Conservation (phyloP, 1,140 invertebrate species). For the Sminthurinus signatus region DNA sequence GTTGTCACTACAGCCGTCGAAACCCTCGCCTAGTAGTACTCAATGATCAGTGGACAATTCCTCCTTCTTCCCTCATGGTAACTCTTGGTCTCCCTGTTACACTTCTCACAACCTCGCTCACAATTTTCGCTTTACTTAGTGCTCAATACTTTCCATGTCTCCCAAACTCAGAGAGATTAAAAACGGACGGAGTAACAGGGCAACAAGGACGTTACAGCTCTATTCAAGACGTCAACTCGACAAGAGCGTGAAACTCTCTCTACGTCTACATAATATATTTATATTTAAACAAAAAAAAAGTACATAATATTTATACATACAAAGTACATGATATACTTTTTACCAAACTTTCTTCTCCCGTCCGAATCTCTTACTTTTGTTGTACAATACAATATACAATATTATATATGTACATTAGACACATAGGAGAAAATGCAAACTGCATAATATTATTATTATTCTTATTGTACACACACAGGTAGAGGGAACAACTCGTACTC, state of each 20-base stretch:
- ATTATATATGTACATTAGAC: no score
- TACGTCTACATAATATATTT: no score
- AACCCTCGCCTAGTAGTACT: slow-evolving; percentile 73
- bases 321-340: no score
- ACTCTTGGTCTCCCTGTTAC: slow-evolving; percentile 72
- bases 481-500: no score
- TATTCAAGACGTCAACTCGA: slow-evolving; percentile 3
- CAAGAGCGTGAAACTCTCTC: background rate
- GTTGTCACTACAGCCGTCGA: slow-evolving; percentile 74
- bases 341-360: no score
- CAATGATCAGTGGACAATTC: slow-evolving; percentile 72
- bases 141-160: slow-evolving; percentile 4
- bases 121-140: slow-evolving; percentile 52
- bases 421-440: no score
- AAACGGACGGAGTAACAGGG: background rate
- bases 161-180: background rate
- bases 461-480: no score
- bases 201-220: slow-evolving; percentile 11
- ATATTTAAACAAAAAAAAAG: no score
- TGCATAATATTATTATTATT: no score
- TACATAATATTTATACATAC: no score
- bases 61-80: slow-evolving; percentile 65
- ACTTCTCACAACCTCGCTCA: slow-evolving; percentile 69
- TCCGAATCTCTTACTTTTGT: no score
- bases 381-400: no score